Conservation (phyloP, 2,888 invertebrate species). For the Onchidella celtica region DNA sequence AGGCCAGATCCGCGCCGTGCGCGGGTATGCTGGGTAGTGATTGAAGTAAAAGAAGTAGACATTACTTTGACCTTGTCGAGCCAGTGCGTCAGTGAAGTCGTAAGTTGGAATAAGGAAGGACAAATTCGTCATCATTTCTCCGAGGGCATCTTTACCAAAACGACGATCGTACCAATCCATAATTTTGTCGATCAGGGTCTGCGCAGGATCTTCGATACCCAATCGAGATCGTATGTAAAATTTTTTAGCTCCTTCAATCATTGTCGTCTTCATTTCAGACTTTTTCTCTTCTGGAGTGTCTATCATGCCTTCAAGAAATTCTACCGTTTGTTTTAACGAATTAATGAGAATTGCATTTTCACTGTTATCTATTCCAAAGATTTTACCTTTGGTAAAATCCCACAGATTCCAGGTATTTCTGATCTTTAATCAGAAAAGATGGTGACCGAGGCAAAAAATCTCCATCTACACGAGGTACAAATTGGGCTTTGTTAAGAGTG, state of each 20-base stretch:
- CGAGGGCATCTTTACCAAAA: background rate
- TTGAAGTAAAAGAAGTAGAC: conserved; percentile 29
- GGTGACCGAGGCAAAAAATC: conserved; percentile 17
- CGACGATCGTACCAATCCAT: conserved; percentile 15
- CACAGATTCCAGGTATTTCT: background rate
- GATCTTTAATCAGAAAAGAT: background rate
- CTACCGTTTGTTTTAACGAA: background rate
- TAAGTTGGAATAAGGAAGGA: conserved; percentile 14
- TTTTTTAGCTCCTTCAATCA: background rate
- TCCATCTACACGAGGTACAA: conserved; percentile 22
- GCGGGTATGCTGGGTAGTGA: conserved; percentile 12
- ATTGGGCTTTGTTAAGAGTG: background rate
- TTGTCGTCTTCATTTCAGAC: too few relatives aligned
- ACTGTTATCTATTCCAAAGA: background rate
- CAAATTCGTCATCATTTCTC: conserved; percentile 6
- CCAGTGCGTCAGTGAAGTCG: background rate
- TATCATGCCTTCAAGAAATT: background rate
- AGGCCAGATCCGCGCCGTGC: conserved; percentile 18
- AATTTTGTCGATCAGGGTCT: background rate
- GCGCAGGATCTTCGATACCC: background rate
- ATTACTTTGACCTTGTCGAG: background rate
- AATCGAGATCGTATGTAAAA: conserved; percentile 11
- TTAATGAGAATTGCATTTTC: background rate
- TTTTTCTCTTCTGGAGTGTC: background rate
- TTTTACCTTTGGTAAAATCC: conserved; percentile 6